Evolutionary conservation across 2,888 invertebrate species (phyloP).

Genomic region (Brachylomia viminalis): DNA sequence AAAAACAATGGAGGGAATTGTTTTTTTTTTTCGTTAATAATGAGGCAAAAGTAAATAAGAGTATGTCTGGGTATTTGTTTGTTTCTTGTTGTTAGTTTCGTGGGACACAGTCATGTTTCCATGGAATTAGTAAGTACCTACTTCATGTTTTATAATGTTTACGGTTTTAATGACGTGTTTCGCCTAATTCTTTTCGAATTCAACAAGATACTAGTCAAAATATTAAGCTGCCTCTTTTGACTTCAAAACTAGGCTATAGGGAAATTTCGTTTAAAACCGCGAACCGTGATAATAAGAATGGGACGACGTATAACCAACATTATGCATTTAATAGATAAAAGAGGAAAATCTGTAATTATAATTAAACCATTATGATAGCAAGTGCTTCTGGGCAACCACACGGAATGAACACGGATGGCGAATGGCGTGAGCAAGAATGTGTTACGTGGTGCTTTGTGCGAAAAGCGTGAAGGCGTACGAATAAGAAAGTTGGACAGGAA

Average conservation of each 20-base stretch:
- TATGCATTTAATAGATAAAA: conserved; percentile 18
- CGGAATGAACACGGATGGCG: conserved; percentile 27
- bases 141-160: neutral
- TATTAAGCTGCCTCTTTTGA: neutral
- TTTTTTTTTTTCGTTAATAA: conserved; percentile 59
- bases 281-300: conserved; percentile 3
- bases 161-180: neutral
- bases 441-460: conserved; percentile 32
- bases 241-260: neutral
- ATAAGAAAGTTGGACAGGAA: conserved; percentile 44
- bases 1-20: conserved; percentile 63
- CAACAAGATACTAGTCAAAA: neutral
- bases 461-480: conserved; percentile 34
- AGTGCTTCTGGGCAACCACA: conserved; percentile 16
- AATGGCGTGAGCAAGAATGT: conserved; percentile 41
- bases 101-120: conserved; percentile 6
- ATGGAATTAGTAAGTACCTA: neutral
- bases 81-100: conserved; percentile 5
- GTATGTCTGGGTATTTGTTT: conserved; percentile 25
- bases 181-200: neutral
- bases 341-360: conserved; percentile 49
- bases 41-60: conserved; percentile 48
- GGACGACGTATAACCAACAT: neutral
- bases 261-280: neutral
- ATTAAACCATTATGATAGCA: conserved; percentile 33